Evolutionary conservation across 2,888 invertebrate genomes (phyloP), one percentile per base, ranked within the genome.

Genomic region (Phortica magna): DNA sequence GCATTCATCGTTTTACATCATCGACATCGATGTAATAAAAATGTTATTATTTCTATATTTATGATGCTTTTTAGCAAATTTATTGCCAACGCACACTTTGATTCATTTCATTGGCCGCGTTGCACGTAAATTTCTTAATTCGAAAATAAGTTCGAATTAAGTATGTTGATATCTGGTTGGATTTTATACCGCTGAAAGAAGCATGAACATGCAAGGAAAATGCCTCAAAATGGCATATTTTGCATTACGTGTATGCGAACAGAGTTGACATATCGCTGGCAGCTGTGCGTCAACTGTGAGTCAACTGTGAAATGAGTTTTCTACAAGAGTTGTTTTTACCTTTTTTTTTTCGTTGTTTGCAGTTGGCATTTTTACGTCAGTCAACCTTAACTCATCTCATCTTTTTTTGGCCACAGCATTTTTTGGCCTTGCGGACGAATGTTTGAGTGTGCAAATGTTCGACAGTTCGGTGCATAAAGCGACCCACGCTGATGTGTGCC

Each of bases 41-140:
- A 84, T 83, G 82, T 85, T 88, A 88, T 90, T 89, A 88, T 90
- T 90, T 86, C 89, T 87, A 89, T 88, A 90, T 89, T 89, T 89
- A 90, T 89, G 82, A 82, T 84, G 84, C 85, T 87, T 85, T 89
- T 84, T 82, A 79, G 81, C 77, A 77, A 89, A 89, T 90, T 90
- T 90, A 90, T 89, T 87, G 83, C 83, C 82, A 84, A 83, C 80
- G 82, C 87, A 85, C 84, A 85, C 81, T 88, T 83, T 85, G 84
- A 81, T 83, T 83, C 84, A 82, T 87, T 87, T 83, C 83, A 48
- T 3, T 14, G 48, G 14, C 1, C 48, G 14, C 48, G 48, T 48
- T 48, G 2, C 6, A 48, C 48, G 48, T 48, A 48, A 48, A 48
- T 48, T 48, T 48, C 48, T 48, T n/a, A 57, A 17, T 57, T 19